These are phyloP conservation scores for Meloidogyne chitwoodi DNA, from an alignment of 1,140 invertebrate species.

Conservation along the genomic window DNA sequence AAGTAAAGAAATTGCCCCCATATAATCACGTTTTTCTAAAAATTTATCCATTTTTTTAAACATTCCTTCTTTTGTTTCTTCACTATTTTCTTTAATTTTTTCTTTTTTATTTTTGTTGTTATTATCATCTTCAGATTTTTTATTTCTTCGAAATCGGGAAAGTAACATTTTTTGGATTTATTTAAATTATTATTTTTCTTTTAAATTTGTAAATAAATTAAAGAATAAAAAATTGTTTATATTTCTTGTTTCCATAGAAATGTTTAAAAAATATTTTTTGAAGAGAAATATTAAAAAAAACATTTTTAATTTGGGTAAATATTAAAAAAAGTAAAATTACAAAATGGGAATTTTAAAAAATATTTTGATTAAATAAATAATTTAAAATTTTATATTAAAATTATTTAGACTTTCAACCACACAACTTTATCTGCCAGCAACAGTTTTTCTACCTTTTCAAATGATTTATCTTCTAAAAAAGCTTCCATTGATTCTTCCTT, in stretches of 20 bases:
- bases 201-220: not conserved
- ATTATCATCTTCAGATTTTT: not conserved
- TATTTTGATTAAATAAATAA: not conserved
- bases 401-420: not conserved
- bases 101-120: slow-evolving; percentile 25
- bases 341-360: not conserved
- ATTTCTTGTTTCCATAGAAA: not conserved
- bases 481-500: not conserved
- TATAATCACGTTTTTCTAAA: slow-evolving; percentile 80
- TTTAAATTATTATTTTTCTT: too few relatives aligned
- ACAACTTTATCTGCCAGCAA: not conserved
- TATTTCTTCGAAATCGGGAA: slow-evolving; percentile 35
- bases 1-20: slow-evolving; percentile 82
- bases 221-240: not conserved
- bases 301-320: not conserved
- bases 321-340: not conserved
- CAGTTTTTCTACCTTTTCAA: not conserved
- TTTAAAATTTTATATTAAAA: too few relatives aligned
- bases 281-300: not conserved
- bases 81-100: slow-evolving; percentile 7
- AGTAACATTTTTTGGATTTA: slow-evolving; percentile 18
- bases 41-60: slow-evolving; percentile 78
- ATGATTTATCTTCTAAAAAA: not conserved
- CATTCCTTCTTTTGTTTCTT: not conserved
- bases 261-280: not conserved